A percentile compares a stretch with the other conserved stretches of the same genome.
Evolutionary conservation across 2,888 invertebrate species (phyloP).

Genomic region (Drosophila niveifrons): DNA sequence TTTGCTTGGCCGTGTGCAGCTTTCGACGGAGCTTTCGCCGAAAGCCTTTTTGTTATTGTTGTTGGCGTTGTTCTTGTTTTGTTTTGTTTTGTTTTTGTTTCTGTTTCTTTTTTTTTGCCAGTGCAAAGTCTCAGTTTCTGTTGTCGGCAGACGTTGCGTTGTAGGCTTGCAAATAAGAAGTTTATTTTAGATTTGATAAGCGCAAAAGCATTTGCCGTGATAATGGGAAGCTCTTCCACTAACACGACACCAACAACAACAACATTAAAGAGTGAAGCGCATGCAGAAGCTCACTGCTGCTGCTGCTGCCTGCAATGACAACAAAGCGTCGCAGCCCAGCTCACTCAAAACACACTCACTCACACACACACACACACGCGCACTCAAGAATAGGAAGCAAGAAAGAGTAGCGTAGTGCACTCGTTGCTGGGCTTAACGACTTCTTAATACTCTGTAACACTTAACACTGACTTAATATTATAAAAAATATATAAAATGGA

Average conservation of each 20-base stretch:
- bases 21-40: constrained; percentile 43
- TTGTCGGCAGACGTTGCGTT: constrained; percentile 25
- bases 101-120: constrained; percentile 27
- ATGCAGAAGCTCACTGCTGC: constrained; percentile 14
- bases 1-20: constrained; percentile 12
- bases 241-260: constrained; percentile 24
- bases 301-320: constrained; percentile 42
- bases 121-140: constrained; percentile 50
- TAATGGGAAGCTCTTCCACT: constrained; percentile 38
- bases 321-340: constrained; percentile 35
- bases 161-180: constrained; percentile 42
- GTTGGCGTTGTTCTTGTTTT: constrained; percentile 1
- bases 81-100: background rate
- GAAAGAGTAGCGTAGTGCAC: background rate
- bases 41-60: constrained; percentile 34
- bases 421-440: background rate
- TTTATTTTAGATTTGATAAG: constrained; percentile 59
- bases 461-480: background rate
- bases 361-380: background rate
- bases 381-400: constrained; percentile 6
- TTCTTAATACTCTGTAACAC: background rate
- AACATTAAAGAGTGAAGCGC: background rate
- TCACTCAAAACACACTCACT: constrained; percentile 7
- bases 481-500: background rate
- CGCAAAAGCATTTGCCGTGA: constrained; percentile 34